These are phyloP conservation scores for Ovibos moschatus DNA, from an alignment of 2,113 vertebrate species.

Conservation along the genomic window DNA sequence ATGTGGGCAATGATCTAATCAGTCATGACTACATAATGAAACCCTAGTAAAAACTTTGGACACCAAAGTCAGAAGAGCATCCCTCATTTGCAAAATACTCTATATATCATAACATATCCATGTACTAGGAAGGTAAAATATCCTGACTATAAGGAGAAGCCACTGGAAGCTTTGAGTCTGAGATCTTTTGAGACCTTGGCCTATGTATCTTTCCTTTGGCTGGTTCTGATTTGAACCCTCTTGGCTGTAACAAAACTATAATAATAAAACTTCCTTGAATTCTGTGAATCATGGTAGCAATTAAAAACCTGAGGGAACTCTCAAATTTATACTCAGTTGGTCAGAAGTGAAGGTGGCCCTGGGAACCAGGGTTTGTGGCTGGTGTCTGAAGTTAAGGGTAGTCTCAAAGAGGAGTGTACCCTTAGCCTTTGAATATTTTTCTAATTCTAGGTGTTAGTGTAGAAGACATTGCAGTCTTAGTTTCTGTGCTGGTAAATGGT, in stretches of 20 bases:
- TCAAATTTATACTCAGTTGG: neutral
- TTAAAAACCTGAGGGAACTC: neutral
- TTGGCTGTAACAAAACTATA: neutral
- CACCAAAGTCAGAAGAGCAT: neutral
- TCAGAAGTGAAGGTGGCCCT: neutral
- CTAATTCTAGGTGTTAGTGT: neutral
- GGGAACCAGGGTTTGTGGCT: neutral
- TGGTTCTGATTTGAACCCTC: neutral
- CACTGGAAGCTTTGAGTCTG: neutral
- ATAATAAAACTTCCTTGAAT: neutral
- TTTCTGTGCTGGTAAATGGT: neutral
- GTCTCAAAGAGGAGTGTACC: neutral
- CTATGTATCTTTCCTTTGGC: neutral
- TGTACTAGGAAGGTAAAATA: neutral
- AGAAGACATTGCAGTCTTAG: neutral
- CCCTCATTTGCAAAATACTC: neutral
- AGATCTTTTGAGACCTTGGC: neutral
- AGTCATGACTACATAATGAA: neutral
- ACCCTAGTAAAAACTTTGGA: neutral
- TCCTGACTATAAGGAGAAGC: neutral
- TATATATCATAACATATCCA: neutral
- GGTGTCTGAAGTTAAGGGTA: neutral
- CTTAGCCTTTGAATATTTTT: neutral
- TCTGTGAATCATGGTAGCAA: neutral
- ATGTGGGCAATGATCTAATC: neutral